Evolutionary conservation across 1,140 invertebrate genomes (phyloP), one percentile per base, ranked within the genome.

Genomic region (Piezodorus guildinii): DNA sequence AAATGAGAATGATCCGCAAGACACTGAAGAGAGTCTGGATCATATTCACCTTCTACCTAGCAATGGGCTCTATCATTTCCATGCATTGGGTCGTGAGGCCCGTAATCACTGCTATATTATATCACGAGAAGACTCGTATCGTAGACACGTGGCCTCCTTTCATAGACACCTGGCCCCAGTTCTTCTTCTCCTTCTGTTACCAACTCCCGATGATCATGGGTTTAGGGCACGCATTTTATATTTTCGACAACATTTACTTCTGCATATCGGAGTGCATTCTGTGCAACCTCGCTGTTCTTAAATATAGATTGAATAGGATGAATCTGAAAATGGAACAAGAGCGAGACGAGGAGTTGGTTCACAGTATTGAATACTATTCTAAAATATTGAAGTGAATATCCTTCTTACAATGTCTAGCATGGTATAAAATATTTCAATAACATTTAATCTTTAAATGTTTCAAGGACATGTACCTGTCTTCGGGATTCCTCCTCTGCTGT

Each of bases 211-310:
- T 19, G 17, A 25, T 56, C 21, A 4, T 56, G 19, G 17, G 17
- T n/a, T 23, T 56, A 14, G 52, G 52, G 14, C 52, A 56, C 15
- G 52, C 52, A 16, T 56, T 56, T 23, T 56, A 56, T n/a, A 56
- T 56, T 16, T 56, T 56, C 52, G 52, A 56, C 52, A 56, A 56
- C 23, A 15, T 56, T 1, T 56, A 56, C 23, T 56, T 56, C 52
- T 56, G 52, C 52, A 56, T 56, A 3, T 19, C 52, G 14, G 17
- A 56, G 15, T 25, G 17, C 19, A 56, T 56, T 5, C 52, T 56
- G 2, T 23, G 19, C 17, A 19, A 56, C 23, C 9, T 56, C 5
- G 52, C 19, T 15, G 23, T 56, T 16, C 52, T 56, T 3, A 27
- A 56, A 25, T 56, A 56, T 14, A 56, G 23, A 25, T 23, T 56